Conservation (phyloP, 2,888 invertebrate genomes). For the Drosophila siamana region DNA sequence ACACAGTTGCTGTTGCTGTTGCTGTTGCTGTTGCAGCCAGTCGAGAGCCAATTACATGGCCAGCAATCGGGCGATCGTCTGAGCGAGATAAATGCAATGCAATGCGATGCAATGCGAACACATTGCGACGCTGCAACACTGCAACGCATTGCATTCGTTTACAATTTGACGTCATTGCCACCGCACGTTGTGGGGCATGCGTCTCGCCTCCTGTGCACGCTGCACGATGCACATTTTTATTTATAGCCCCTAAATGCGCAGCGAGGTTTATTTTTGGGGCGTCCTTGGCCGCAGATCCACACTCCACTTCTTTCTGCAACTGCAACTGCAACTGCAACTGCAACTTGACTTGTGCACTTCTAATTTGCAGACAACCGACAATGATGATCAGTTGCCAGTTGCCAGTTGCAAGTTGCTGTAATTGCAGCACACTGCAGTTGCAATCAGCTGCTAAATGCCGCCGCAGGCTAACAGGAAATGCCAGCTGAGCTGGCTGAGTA, state of each 20-base stretch:
- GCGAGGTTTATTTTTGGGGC: slow-evolving; percentile 67
- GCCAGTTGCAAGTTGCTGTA: background rate
- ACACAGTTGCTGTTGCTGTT: background rate
- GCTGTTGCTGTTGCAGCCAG: slow-evolving; percentile 14
- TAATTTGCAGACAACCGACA: slow-evolving; percentile 5
- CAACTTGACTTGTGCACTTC: slow-evolving; percentile 18
- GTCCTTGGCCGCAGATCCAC: slow-evolving; percentile 55
- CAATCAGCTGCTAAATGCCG: slow-evolving; percentile 57
- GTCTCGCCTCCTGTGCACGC: slow-evolving; percentile 1
- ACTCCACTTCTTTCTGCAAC: too few species aligned
- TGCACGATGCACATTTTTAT: slow-evolving; percentile 64
- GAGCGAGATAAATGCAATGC: slow-evolving; percentile 45
- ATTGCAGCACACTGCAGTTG: slow-evolving; percentile 6
- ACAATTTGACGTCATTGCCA: slow-evolving; percentile 66
- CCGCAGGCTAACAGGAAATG: slow-evolving; percentile 51
- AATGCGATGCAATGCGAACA: slow-evolving; percentile 13
- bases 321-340: slow-evolving; percentile 3
- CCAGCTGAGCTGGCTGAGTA: slow-evolving; percentile 29
- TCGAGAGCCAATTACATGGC: slow-evolving; percentile 65
- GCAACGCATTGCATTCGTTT: slow-evolving; percentile 48
- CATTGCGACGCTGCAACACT: slow-evolving; percentile 16
- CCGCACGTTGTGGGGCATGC: slow-evolving; percentile 30
- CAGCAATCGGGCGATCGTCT: slow-evolving; percentile 40
- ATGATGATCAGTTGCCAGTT: slow-evolving; percentile 24
- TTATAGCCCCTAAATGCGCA: slow-evolving; percentile 56